These are phyloP conservation scores for Tiliacea citrago DNA, from an alignment of 2,888 invertebrate species.

Conservation along the genomic window DNA sequence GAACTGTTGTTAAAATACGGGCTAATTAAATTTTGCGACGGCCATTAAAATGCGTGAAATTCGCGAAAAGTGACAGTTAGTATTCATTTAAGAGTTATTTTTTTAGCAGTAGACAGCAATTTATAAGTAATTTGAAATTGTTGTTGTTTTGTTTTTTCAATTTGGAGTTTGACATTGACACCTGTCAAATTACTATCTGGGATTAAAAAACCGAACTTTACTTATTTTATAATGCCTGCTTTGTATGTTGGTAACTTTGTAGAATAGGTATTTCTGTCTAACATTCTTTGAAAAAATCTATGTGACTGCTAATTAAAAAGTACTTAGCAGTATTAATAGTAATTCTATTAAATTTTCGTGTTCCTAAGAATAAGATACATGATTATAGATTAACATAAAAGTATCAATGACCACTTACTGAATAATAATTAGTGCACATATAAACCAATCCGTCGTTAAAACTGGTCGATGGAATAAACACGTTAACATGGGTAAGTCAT, in stretches of 20 bases:
- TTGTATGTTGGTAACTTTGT: too few relatives aligned
- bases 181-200: too few relatives aligned
- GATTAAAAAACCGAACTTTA: too few relatives aligned
- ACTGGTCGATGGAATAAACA: constrained; percentile 10
- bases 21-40: constrained; percentile 51
- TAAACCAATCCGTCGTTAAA: constrained; percentile 10
- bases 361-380: background rate
- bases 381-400: background rate
- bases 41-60: constrained; percentile 41
- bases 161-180: too few relatives aligned
- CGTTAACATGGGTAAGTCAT: constrained; percentile 26
- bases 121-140: too few relatives aligned
- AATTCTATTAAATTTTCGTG: too few relatives aligned
- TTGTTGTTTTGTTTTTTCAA: too few relatives aligned
- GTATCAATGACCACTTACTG: background rate
- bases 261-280: too few relatives aligned
- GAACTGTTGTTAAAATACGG: constrained; percentile 49
- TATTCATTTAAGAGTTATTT: constrained; percentile 8
- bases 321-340: too few relatives aligned
- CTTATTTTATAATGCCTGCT: too few relatives aligned
- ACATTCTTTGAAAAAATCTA: too few relatives aligned
- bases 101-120: background rate
- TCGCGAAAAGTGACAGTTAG: constrained; percentile 24
- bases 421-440: background rate
- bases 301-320: too few relatives aligned